phyloP scores from a whole-genome alignment of 2,888 invertebrate genomes.

The Monochamus alternatus region DNA sequence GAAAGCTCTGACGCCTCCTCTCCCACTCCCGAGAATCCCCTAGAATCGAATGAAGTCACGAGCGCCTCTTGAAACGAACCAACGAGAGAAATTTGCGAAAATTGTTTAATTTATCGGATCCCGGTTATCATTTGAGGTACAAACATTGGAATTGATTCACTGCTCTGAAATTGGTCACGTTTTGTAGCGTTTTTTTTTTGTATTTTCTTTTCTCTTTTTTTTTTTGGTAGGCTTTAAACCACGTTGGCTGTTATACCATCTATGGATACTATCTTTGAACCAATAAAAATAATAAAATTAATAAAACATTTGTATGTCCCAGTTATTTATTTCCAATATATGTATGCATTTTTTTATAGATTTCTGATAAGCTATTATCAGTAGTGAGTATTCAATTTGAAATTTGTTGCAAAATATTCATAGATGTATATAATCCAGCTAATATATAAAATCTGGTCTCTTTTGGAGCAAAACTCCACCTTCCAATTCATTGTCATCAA shows the following conservation, averaged over 20 bases:
- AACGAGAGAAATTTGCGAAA: slow-evolving; percentile 56
- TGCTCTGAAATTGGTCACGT: slow-evolving; percentile 43
- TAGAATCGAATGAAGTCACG: slow-evolving; percentile 64
- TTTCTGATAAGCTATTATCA: neutral
- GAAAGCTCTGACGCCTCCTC: slow-evolving; percentile 60
- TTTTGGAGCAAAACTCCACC: slow-evolving; percentile 73
- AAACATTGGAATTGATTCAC: slow-evolving; percentile 47
- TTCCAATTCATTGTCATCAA: neutral
- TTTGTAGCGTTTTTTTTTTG: slow-evolving; percentile 57
- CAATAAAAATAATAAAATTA: too few relatives aligned
- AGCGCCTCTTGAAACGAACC: slow-evolving; percentile 64
- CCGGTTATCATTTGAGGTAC: slow-evolving; percentile 55
- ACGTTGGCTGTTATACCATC: slow-evolving; percentile 30
- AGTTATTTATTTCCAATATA: too few relatives aligned
- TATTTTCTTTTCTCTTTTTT: slow-evolving; percentile 55
- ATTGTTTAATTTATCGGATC: slow-evolving; percentile 54
- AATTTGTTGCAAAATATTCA: slow-evolving; percentile 35
- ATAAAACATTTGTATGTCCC: too few relatives aligned
- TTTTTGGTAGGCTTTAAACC: slow-evolving; percentile 65
- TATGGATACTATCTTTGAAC: neutral
- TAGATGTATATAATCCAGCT: slow-evolving; percentile 50
- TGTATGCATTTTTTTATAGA: too few relatives aligned
- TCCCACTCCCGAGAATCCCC: slow-evolving; percentile 57
- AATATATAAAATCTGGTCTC: slow-evolving; percentile 57
- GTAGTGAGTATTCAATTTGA: neutral